phyloP scores from a whole-genome alignment of 2,888 invertebrate genomes.

The Metacarcinus magister region DNA sequence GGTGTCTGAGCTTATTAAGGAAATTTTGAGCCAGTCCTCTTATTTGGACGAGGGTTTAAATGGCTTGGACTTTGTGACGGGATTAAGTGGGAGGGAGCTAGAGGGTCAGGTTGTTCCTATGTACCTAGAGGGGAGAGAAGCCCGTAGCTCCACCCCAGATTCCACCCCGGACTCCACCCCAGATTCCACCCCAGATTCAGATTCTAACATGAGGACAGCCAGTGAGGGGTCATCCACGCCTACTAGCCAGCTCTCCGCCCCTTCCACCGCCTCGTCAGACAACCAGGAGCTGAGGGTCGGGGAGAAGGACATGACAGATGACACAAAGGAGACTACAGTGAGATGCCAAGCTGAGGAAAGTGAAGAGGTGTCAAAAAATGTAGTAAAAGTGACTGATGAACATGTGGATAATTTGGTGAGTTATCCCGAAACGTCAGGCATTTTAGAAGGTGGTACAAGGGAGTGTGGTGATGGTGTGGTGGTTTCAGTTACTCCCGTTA shows the following conservation, averaged over 20 bases:
- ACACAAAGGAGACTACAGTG: neutral
- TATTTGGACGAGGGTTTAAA: constrained; percentile 60
- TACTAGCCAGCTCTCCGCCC: constrained; percentile 70
- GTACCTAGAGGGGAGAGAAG: constrained; percentile 57
- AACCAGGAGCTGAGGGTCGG: neutral
- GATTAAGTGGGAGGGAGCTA: constrained; percentile 53
- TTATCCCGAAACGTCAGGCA: neutral
- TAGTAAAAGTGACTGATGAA: neutral
- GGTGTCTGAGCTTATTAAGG: constrained; percentile 62
- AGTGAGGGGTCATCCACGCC: constrained; percentile 75
- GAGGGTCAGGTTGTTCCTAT: constrained; percentile 60
- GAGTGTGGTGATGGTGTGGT: neutral
- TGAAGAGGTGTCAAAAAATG: neutral
- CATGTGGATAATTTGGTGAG: neutral
- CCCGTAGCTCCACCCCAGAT: constrained; percentile 69
- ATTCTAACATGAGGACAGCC: constrained; percentile 78
- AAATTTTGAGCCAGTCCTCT: constrained; percentile 43
- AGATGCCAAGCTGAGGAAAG: neutral
- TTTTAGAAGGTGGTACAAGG: neutral
- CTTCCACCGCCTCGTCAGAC: constrained; percentile 72
- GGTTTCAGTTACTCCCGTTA: neutral
- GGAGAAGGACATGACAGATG: neutral
- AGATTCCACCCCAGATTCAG: constrained; percentile 72
- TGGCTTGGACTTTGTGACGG: constrained; percentile 66
- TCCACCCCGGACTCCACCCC: neutral